Base-by-base conservation (phyloP, 37 sponge, comb jelly and placozoan species). In the Spongia lamella region DNA sequence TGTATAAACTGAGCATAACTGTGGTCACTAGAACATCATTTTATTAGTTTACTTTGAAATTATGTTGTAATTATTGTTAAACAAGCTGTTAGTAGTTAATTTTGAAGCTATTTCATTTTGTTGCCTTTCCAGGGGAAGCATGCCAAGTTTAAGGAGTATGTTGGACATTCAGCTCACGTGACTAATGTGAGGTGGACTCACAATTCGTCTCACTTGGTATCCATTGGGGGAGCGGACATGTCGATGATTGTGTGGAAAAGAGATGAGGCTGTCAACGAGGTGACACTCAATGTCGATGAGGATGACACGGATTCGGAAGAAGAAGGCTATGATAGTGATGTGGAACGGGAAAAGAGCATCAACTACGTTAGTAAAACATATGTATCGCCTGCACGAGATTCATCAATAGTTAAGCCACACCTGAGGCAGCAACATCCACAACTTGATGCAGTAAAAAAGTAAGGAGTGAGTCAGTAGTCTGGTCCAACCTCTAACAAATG, bases 101-200 rank as follows among this genome's bases (percentile, higher is more conserved):
- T 5, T 43, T 43, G 5, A 5, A 43, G 7, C 5, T 43, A 43
- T 5, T 9, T 43, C 7, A 13, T 43, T 43, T 43, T 43, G 9
- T 43, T 43, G 7, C 9, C 7, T 43, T 43, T 5, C 47, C 68
- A 82, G 84, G 90, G 79, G 54, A 94, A 88, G 70, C 82, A 88
- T 79, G 98, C 98, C 20, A 97, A 97, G 83, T 80, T 76, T 71
- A 94, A 89, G 69, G 84, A 90, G 61, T 97, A 94, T 67, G 89
- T 88, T 56, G 98, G 98, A 27, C 98, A 97, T 70, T 94, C 95
- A 21, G 93, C 98, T 63, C 98, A 97, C 78, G 98, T 97, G 70
- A 97, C 98, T 22, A 94, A 92, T 67, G 95, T 97, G 16, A 38
- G 95, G 38, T 97, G 88, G 86, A 79, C 93, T 15, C 55, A 77